These are phyloP conservation scores for Ochlodes sylvanus DNA, from an alignment of 2,888 invertebrate species.

Conservation along the genomic window DNA sequence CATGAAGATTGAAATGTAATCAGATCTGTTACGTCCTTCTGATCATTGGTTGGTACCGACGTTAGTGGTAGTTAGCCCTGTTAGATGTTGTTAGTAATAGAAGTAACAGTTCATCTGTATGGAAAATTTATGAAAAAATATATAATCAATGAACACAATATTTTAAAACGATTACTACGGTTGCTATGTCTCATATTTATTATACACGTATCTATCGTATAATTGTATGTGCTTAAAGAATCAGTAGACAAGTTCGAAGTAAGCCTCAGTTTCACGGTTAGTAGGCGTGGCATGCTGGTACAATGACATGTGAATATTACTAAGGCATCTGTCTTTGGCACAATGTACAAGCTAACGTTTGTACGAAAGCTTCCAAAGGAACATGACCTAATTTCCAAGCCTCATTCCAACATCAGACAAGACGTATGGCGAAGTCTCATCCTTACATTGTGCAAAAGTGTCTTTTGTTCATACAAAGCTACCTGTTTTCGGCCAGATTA, in stretches of 20 bases:
- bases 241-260: neutral
- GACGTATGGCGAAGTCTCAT: constrained; percentile 33
- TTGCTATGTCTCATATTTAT: too few species aligned
- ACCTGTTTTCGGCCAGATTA: constrained; percentile 26
- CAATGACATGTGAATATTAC: constrained; percentile 8
- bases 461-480: constrained; percentile 27
- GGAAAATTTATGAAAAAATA: too few species aligned
- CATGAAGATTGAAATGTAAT: too few species aligned
- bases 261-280: neutral
- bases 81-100: too few species aligned
- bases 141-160: too few species aligned
- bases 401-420: constrained; percentile 31
- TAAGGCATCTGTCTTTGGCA: constrained; percentile 15
- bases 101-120: too few species aligned
- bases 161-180: too few species aligned
- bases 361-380: constrained; percentile 26
- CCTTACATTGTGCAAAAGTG: constrained; percentile 36
- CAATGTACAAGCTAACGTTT: constrained; percentile 20
- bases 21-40: too few species aligned
- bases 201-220: too few species aligned
- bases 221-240: too few species aligned
- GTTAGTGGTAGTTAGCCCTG: too few species aligned
- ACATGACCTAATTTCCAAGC: constrained; percentile 31
- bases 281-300: neutral
- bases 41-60: too few species aligned